A percentile compares a stretch with the other conserved stretches of the same genome.
phyloP scores from a whole-genome alignment of 2,888 invertebrate species.

The Pasiphila rectangulata region DNA sequence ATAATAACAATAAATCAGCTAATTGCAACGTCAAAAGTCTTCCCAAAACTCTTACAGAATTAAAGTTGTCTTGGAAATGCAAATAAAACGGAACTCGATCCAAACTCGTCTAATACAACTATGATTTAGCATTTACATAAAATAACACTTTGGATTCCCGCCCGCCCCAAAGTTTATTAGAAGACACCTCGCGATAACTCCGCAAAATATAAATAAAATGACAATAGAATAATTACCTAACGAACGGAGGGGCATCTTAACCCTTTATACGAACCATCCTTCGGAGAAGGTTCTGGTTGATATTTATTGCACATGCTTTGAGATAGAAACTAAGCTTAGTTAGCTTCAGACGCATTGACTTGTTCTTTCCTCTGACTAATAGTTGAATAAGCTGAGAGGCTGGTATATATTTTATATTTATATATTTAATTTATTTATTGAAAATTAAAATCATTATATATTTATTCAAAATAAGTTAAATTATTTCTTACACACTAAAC shows the following conservation, averaged over 20 bases:
- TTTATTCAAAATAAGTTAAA: no score
- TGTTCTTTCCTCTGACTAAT: no score
- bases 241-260: slow-evolving; percentile 51
- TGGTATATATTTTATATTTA: no score
- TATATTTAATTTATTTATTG: no score
- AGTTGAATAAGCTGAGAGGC: no score
- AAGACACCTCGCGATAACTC: slow-evolving; percentile 70
- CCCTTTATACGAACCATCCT: slow-evolving; percentile 40
- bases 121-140: slow-evolving; percentile 70
- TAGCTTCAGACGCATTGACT: no score
- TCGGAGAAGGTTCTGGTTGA: no score
- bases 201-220: slow-evolving; percentile 74
- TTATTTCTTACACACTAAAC: no score
- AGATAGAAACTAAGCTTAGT: no score
- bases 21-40: slow-evolving; percentile 3
- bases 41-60: slow-evolving; percentile 15
- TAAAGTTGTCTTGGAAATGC: slow-evolving; percentile 29
- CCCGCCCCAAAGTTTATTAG: slow-evolving; percentile 68
- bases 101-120: slow-evolving; percentile 48
- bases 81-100: slow-evolving; percentile 30
- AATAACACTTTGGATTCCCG: slow-evolving; percentile 73
- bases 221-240: slow-evolving; percentile 71
- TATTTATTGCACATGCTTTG: no score
- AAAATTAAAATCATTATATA: no score
- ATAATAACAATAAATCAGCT: neutral